Evolutionary conservation across 1,140 invertebrate species (phyloP), one percentile per base, ranked within the genome.

Genomic region (Paraescarpia echinospica): DNA sequence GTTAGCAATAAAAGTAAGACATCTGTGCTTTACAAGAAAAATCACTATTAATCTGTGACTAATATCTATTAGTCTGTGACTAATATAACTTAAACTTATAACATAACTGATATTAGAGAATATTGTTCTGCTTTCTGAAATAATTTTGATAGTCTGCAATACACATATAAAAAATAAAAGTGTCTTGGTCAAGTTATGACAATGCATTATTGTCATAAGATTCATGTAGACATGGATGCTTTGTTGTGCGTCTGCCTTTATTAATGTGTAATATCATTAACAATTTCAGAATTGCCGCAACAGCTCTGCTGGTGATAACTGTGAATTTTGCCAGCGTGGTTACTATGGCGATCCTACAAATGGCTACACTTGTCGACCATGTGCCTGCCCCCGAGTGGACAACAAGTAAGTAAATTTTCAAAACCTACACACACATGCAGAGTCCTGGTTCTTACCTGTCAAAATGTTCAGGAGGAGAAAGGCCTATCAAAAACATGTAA

Each of bases 261-360:
- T 41, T 77, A 4, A 77, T 1, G 59, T 77, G 0, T 48, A 91
- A 51, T 34, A 91, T 92, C 89, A 35, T 89, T 91, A 89, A 89
- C 31, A 51, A 89, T 94, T 96, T 77, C 95, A 99, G 98, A 97
- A 98, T 95, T 99, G 99, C 95, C 95, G 96, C 4, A 97, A 97
- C 27, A 98, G 98, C 94, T 99, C 98, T 0, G 97, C 97, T 89
- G 99, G 99, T 0, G 96, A 97, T 35, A 97, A 98, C 0, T 99
- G 99, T 95, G 97, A 98, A 94, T 96, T 98, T 0, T 99, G 99
- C 96, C 97, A 97, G 0, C 98, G 98, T 1, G 98, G 98, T 27
- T 99, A 97, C 96, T 99, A 97, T 95, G 99, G 99, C 31, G 98
- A 99, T 95, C 98, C 99, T 0, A 96, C 99, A 0, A 96, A 92